phyloP scores from a whole-genome alignment of 2,797 vertebrate genomes.

The Hapalemur alaotrensis region DNA sequence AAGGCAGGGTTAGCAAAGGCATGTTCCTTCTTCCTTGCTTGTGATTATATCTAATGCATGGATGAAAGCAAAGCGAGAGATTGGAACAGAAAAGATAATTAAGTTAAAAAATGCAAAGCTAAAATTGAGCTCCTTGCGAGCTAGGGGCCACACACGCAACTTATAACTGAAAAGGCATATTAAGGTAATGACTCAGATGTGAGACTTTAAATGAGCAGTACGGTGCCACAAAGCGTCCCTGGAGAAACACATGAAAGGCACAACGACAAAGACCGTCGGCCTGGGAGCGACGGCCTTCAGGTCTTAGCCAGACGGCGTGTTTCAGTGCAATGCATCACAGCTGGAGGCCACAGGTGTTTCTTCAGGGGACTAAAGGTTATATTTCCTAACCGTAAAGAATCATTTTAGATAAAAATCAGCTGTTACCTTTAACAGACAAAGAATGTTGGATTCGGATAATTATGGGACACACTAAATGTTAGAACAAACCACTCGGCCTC shows the following conservation, averaged over 20 bases:
- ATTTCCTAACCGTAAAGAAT: not conserved
- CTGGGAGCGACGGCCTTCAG: fast-evolving
- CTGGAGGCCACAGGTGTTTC: not conserved
- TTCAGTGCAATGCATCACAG: not conserved
- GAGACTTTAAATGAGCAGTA: not conserved
- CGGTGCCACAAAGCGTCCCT: fast-evolving
- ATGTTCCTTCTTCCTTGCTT: not conserved
- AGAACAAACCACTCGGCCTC: not conserved
- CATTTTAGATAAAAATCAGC: not conserved
- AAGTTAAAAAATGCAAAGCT: not conserved
- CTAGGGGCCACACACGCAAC: not conserved
- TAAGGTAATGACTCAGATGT: not conserved
- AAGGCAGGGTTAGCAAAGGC: not conserved
- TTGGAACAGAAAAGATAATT: not conserved
- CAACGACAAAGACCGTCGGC: fast-evolving
- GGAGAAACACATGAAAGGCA: fast-evolving
- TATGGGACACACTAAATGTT: fast-evolving
- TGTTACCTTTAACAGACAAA: not conserved
- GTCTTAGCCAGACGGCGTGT: fast-evolving
- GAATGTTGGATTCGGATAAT: not conserved
- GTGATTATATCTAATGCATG: not conserved
- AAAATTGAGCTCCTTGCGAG: not conserved
- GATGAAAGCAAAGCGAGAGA: not conserved
- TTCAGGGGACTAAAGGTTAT: not conserved
- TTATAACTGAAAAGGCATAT: not conserved